Base-by-base conservation (phyloP, 1,140 invertebrate genomes). In the Gonatopus flavifemur region DNA sequence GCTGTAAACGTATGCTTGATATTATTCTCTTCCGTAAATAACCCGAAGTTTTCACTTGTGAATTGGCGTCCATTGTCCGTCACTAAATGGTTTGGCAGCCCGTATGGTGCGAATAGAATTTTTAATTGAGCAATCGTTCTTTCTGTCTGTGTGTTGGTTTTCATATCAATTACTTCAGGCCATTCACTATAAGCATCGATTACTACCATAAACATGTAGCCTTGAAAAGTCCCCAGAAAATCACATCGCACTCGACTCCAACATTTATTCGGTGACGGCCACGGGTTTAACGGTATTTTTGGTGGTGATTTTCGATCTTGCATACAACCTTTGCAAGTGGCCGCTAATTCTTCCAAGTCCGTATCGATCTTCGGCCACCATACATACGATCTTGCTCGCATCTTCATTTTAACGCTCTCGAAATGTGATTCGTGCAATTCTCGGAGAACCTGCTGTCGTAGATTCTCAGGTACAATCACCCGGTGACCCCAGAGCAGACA, bases 51-150 rank as follows among this genome's bases (percentile, higher is more conserved):
- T 15, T 33, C 32, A 2, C 54, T 49, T 21, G 40, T 55, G 40
- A 61, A 65, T 32, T 67, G 62, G 2, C 28, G 15, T 1, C 50
- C 66, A 30, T 66, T 66, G 33, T 69, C 59, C 8, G 42, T 55
- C 2, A 63, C 32, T 8, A 64, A 21, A 6, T 41, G 48, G 21
- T 59, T 42, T 10, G 58, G 64, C 2, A 57, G 31, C 3, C 62
- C 57, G 36, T 40, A 18, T 19, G 36, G 12, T 2, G 36, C n/a
- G 20, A 40, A 39, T 4, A 40, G 19, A 12, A 2, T 20, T 30
- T 40, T 25, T 19, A 25, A 40, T 12, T 6, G 16, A 20, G 30
- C 25, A 13, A 43, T 50, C 9, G 42, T 8, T 18, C 8, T 20
- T 1, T 22, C 6, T 13, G 38, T 19, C 33, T 54, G 25, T 12